Percentiles rank a stretch among this genome's conserved stretches.
Conservation (phyloP, 2,113 vertebrate species). For the Ophiodon elongatus region DNA sequence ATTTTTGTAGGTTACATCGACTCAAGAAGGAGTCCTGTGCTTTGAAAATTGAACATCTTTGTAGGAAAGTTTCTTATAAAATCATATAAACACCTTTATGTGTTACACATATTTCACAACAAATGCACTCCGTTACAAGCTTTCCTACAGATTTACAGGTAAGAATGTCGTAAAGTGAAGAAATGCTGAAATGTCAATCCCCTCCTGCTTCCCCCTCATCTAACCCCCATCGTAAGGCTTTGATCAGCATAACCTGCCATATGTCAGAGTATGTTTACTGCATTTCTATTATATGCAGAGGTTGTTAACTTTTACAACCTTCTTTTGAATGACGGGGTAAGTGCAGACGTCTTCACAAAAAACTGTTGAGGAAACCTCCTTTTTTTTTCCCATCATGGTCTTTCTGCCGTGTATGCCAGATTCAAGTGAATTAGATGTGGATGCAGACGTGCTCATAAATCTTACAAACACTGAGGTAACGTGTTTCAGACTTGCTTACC, state of each 20-base stretch:
- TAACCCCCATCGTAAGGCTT: constrained; percentile 43
- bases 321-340: constrained; percentile 59
- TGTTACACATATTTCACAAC: background rate
- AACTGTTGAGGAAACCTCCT: constrained; percentile 68
- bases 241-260: constrained; percentile 67
- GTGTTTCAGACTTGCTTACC: constrained; percentile 75
- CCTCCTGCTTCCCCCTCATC: constrained; percentile 2
- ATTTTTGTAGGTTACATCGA: background rate
- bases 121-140: background rate
- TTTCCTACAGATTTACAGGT: constrained; percentile 1
- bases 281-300: constrained; percentile 56
- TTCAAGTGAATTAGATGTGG: constrained; percentile 64
- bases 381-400: constrained; percentile 46
- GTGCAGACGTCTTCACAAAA: constrained; percentile 76
- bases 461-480: constrained; percentile 75
- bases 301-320: constrained; percentile 75
- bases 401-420: constrained; percentile 70
- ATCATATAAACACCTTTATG: constrained; percentile 1
- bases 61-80: background rate
- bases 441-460: constrained; percentile 75
- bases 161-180: constrained; percentile 32
- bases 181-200: constrained; percentile 39
- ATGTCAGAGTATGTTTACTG: constrained; percentile 69
- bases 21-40: background rate
- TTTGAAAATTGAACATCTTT: background rate